These are phyloP conservation scores for Prietella phreatophila DNA, from an alignment of 2,113 vertebrate genomes.

Conservation along the genomic window DNA sequence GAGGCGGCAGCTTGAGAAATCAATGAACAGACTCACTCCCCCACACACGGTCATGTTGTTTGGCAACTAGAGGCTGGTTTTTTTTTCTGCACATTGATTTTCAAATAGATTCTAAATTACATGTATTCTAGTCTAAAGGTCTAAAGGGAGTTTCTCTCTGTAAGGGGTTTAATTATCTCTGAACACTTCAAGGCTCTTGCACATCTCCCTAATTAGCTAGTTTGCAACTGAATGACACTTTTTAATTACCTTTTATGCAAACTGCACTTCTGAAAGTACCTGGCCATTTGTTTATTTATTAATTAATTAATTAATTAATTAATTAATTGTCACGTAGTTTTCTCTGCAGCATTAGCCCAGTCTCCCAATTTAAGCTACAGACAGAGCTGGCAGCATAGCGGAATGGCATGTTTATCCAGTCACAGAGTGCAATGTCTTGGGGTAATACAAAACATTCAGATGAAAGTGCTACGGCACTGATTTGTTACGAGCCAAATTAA, in stretches of 20 bases:
- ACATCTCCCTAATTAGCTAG: conserved; percentile 43
- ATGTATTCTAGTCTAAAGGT: conserved; percentile 27
- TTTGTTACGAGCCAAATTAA: not conserved
- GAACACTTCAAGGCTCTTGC: conserved; percentile 24
- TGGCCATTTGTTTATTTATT: not conserved
- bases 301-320: not conserved
- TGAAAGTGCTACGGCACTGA: not conserved
- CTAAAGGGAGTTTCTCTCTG: conserved; percentile 19
- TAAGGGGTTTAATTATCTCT: conserved; percentile 38
- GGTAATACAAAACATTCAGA: not conserved
- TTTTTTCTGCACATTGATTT: conserved; percentile 35
- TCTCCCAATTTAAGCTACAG: not conserved
- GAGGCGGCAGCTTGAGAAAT: conserved; percentile 26
- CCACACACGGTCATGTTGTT: conserved; percentile 16
- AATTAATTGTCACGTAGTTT: not conserved
- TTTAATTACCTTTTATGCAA: conserved; percentile 36
- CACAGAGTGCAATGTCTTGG: not conserved
- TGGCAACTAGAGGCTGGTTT: not conserved
- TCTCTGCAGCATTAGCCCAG: not conserved
- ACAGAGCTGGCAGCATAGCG: not conserved
- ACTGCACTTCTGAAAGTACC: conserved; percentile 14
- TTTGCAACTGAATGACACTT: conserved; percentile 41
- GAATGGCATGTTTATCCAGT: not conserved
- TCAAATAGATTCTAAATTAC: conserved; percentile 28
- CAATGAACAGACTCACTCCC: conserved; percentile 4